phyloP scores from a whole-genome alignment of 2,888 invertebrate genomes.

The Onthophagus sagittarius region DNA sequence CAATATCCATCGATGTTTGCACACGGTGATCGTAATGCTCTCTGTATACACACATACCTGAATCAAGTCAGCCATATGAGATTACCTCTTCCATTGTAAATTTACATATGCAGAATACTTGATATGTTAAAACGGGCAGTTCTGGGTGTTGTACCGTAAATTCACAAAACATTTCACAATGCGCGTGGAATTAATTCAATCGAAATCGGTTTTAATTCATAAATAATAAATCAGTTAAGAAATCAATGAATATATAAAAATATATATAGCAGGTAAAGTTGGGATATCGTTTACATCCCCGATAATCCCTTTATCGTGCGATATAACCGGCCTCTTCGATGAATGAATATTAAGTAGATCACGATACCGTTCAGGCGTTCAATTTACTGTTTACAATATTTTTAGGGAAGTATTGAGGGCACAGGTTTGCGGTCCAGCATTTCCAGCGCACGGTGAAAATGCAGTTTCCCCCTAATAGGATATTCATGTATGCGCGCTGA shows the following conservation, averaged over 20 bases:
- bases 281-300: background rate
- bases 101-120: constrained; percentile 16
- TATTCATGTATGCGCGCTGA: constrained; percentile 36
- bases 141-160: background rate
- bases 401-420: background rate
- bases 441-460: constrained; percentile 3
- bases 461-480: constrained; percentile 32
- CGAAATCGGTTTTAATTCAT: background rate
- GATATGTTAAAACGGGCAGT: constrained; percentile 10
- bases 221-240: too few relatives aligned
- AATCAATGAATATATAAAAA: too few relatives aligned
- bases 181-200: background rate
- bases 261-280: too few relatives aligned
- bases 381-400: background rate
- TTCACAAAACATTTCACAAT: background rate
- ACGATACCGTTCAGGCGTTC: background rate
- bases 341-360: background rate
- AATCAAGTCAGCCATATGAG: background rate
- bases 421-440: background rate
- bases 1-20: background rate
- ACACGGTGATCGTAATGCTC: background rate
- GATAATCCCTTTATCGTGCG: background rate
- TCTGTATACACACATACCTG: background rate
- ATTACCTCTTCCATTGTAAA: background rate
- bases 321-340: background rate